Evolutionary conservation across 2,797 vertebrate genomes (phyloP).

Genomic region (Dryobates pubescens): DNA sequence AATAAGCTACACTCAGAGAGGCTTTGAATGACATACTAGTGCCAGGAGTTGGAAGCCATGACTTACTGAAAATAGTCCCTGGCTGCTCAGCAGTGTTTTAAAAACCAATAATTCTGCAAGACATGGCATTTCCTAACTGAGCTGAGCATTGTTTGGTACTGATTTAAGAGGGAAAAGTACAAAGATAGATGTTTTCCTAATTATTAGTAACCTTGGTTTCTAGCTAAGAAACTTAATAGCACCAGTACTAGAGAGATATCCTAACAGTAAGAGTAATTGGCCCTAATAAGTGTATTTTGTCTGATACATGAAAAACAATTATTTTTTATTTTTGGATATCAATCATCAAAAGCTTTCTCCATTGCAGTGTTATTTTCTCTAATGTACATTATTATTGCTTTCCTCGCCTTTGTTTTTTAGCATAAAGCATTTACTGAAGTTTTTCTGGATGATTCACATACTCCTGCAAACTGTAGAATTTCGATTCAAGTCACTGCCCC

Average conservation of each 20-base stretch:
- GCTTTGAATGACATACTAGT: background rate
- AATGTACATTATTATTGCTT: background rate
- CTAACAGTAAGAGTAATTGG: background rate
- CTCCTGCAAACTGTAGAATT: constrained; percentile 88
- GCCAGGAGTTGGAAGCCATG: background rate
- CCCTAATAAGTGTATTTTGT: background rate
- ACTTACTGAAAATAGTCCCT: background rate
- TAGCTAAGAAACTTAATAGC: background rate
- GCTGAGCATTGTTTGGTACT: background rate
- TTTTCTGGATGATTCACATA: constrained; percentile 93
- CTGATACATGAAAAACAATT: background rate
- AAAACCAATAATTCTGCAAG: background rate
- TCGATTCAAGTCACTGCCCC: constrained; percentile 88
- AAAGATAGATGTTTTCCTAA: background rate
- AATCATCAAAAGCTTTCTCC: background rate
- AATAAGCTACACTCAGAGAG: rapidly evolving
- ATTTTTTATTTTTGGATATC: background rate
- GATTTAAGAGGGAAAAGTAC: background rate
- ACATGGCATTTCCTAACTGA: background rate
- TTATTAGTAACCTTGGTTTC: background rate
- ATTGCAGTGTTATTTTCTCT: background rate
- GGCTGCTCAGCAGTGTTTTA: background rate
- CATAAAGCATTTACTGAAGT: constrained; percentile 98
- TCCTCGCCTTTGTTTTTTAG: constrained; percentile 69
- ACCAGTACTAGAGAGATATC: background rate